Evolutionary conservation across 2,113 vertebrate species (phyloP).

Genomic region (Chaetura pelagica): DNA sequence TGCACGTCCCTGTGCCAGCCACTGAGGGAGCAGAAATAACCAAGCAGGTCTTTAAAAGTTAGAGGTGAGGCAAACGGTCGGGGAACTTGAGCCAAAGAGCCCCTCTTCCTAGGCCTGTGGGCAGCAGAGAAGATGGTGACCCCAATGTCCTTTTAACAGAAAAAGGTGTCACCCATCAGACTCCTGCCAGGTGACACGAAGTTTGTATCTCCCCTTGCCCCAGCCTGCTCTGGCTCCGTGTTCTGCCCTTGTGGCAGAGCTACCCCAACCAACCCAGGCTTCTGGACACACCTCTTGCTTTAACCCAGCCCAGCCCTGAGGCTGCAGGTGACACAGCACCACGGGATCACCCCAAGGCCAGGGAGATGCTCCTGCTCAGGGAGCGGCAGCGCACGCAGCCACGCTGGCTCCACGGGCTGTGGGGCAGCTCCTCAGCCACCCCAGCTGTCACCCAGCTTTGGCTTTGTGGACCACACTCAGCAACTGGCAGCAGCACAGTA

Average conservation of each 20-base stretch:
- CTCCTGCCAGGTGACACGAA: background rate
- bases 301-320: fast-evolving
- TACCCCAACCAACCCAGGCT: background rate
- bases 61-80: background rate
- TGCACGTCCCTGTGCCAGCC: fast-evolving
- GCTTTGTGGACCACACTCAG: fast-evolving
- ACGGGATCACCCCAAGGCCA: background rate
- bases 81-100: background rate
- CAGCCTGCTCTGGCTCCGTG: background rate
- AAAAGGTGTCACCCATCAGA: fast-evolving
- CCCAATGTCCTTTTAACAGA: background rate
- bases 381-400: fast-evolving
- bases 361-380: fast-evolving
- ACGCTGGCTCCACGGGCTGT: too few species aligned
- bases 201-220: fast-evolving
- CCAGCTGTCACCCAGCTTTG: fast-evolving
- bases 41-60: background rate
- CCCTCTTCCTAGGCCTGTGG: background rate
- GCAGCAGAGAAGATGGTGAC: background rate
- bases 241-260: background rate
- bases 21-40: fast-evolving
- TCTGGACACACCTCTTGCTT: background rate
- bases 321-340: background rate
- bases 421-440: background rate
- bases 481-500: background rate